A percentile compares a stretch with the other conserved stretches of the same genome.
These are phyloP conservation scores for Drosophila paramelanica DNA, from an alignment of 2,888 invertebrate species.

Conservation along the genomic window DNA sequence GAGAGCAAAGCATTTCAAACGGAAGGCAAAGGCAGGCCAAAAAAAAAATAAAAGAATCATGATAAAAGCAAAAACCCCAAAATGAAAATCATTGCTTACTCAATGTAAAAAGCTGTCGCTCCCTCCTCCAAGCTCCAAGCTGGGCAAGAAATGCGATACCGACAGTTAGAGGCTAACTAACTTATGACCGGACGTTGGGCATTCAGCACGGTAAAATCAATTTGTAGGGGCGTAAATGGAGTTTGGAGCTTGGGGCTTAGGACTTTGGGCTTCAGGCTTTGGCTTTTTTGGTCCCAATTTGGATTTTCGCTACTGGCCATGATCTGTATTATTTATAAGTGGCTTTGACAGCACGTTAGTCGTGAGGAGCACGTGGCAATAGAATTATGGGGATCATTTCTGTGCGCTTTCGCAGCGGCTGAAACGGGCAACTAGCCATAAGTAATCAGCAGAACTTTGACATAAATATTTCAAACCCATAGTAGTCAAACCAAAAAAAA, in stretches of 20 bases:
- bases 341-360: constrained; percentile 50
- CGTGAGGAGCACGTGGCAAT: constrained; percentile 49
- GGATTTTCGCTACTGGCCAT: constrained; percentile 27
- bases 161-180: constrained; percentile 45
- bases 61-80: constrained; percentile 31
- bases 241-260: constrained; percentile 8
- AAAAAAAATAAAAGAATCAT: constrained; percentile 13
- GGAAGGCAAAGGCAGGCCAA: constrained; percentile 16
- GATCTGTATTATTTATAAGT: constrained; percentile 66
- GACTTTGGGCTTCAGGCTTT: not conserved
- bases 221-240: constrained; percentile 39
- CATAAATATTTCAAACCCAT: constrained; percentile 30
- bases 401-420: not conserved
- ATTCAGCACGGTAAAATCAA: constrained; percentile 33
- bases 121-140: not conserved
- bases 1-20: constrained; percentile 10
- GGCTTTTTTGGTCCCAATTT: constrained; percentile 24
- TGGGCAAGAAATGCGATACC: constrained; percentile 14
- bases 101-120: constrained; percentile 28
- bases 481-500: constrained; percentile 1
- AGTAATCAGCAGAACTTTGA: constrained; percentile 24
- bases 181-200: constrained; percentile 23
- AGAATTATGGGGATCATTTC: constrained; percentile 8
- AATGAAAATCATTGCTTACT: constrained; percentile 58
- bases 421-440: constrained; percentile 1